A percentile compares a stretch with the other conserved stretches of the same genome.
Conservation (phyloP, 2,888 invertebrate species). For the Synanthedon myopaeformis region DNA sequence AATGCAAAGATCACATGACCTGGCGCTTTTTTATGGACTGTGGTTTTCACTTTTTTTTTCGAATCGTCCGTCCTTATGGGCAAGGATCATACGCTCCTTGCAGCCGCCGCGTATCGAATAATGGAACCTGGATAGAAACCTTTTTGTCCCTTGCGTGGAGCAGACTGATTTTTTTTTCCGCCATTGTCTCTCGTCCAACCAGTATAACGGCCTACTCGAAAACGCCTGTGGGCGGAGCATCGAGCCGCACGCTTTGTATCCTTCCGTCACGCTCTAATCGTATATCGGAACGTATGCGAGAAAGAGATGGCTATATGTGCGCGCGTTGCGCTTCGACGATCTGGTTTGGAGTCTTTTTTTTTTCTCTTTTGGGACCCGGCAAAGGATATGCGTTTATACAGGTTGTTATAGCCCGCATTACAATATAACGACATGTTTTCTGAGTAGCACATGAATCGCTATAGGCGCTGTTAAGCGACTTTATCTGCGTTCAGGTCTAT, state of each 20-base stretch:
- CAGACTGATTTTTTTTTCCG: conserved; percentile 36
- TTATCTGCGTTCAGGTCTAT: too few relatives aligned
- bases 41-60: conserved; percentile 35
- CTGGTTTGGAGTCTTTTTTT: conserved; percentile 22
- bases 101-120: conserved; percentile 29
- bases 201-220: conserved; percentile 31
- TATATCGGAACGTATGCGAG: conserved; percentile 7
- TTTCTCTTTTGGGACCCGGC: conserved; percentile 9
- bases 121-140: conserved; percentile 40
- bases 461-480: too few relatives aligned
- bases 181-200: conserved; percentile 27
- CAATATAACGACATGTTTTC: too few relatives aligned
- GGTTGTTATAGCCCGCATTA: conserved; percentile 4
- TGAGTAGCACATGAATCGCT: too few relatives aligned
- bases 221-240: conserved; percentile 38
- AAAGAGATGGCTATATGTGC: conserved; percentile 19
- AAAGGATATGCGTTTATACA: conserved; percentile 19
- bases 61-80: conserved; percentile 11
- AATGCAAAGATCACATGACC: conserved; percentile 29
- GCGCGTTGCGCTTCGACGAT: conserved; percentile 7
- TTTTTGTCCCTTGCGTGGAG: conserved; percentile 49
- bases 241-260: conserved; percentile 3
- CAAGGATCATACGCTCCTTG: conserved; percentile 43
- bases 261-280: conserved; percentile 20
- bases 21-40: conserved; percentile 32